These are phyloP conservation scores for Palythoa caribaeorum DNA, from an alignment of 92 coral and sea anemone species.

Conservation along the genomic window DNA sequence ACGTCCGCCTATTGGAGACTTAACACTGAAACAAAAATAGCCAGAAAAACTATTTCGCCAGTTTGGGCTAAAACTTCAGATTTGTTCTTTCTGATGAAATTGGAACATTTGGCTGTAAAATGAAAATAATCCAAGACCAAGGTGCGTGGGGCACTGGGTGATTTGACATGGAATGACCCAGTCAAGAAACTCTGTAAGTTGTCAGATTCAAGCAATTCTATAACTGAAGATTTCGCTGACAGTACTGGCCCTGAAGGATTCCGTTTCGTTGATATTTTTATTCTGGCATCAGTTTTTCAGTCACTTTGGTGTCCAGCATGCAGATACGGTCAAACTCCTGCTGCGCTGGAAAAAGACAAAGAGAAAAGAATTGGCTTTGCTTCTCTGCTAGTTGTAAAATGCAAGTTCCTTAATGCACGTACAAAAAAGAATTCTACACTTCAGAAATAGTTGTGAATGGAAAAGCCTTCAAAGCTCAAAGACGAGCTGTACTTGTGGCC, in stretches of 20 bases:
- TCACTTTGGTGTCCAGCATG: background rate
- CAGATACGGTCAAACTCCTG: background rate
- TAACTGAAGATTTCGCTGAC: background rate
- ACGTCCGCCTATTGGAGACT: too few species aligned
- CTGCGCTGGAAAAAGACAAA: background rate
- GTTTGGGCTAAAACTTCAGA: background rate
- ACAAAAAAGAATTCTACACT: conserved; percentile 44
- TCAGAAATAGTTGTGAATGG: conserved; percentile 18
- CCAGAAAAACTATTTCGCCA: too few species aligned
- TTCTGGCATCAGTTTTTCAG: background rate
- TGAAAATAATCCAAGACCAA: too few species aligned
- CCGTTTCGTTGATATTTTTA: background rate
- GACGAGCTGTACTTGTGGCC: conserved; percentile 55
- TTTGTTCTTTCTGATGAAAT: too few species aligned
- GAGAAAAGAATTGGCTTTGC: background rate
- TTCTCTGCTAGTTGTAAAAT: background rate
- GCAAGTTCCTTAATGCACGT: background rate
- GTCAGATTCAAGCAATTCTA: background rate
- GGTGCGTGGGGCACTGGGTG: too few species aligned
- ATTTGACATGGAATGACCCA: too few species aligned
- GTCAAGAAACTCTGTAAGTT: background rate
- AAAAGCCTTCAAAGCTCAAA: conserved; percentile 57
- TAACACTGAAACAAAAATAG: too few species aligned
- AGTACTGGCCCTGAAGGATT: background rate
- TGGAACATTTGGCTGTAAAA: too few species aligned